Percentiles rank a stretch among this genome's conserved stretches.
Conservation (phyloP, 2,797 vertebrate genomes). For the Momotus momota region DNA sequence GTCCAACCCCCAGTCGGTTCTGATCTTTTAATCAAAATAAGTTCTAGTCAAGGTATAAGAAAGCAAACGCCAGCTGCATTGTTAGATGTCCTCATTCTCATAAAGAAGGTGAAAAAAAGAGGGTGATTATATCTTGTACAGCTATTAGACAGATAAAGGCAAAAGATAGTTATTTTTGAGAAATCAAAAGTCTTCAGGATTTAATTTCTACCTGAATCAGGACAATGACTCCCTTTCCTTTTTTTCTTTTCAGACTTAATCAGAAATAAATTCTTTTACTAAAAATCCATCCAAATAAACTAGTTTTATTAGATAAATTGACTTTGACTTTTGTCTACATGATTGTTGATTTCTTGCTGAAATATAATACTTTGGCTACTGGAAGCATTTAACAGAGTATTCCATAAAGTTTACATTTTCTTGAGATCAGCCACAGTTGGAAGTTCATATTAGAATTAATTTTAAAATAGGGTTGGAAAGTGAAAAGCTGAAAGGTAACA, state of each 20-base stretch:
- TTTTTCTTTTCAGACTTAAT: neutral
- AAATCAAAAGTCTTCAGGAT: neutral
- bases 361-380: neutral
- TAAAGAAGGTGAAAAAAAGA: neutral
- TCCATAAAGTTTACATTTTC: neutral
- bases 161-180: neutral
- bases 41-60: neutral
- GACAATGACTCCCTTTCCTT: neutral
- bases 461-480: neutral
- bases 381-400: neutral
- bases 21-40: neutral
- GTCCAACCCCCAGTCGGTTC: neutral
- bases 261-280: neutral
- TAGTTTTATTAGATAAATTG: neutral
- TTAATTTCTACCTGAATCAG: neutral
- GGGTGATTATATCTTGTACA: neutral
- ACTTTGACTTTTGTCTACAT: neutral
- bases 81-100: neutral
- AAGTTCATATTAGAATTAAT: neutral
- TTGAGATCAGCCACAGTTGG: neutral
- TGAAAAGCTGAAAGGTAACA: neutral
- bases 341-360: neutral
- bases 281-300: neutral
- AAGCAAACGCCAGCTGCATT: neutral
- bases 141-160: neutral